Conservation (phyloP, 1,140 invertebrate genomes). For the Oscheius sp. region DNA sequence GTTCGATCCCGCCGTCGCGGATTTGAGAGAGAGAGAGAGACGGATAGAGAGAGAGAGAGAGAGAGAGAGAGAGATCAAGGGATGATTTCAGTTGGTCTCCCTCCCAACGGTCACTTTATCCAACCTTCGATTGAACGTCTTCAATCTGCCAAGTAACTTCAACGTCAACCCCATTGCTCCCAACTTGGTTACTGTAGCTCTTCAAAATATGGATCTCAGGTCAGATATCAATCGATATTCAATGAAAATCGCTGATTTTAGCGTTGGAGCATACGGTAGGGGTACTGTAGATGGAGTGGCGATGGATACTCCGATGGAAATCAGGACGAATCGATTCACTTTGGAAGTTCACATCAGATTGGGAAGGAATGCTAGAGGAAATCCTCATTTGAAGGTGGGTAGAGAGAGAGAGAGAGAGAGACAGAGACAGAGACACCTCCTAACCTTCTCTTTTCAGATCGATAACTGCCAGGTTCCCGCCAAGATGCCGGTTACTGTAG, state of each 20-base stretch:
- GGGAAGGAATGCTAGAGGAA: conserved; percentile 9
- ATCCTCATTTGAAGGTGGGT: conserved; percentile 16
- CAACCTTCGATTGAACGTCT: not conserved
- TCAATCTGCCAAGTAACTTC: not conserved
- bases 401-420: not conserved
- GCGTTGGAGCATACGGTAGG: not conserved
- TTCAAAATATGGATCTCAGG: conserved; percentile 14
- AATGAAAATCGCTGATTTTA: not conserved
- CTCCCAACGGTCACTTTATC: conserved; percentile 12
- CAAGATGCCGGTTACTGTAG: conserved; percentile 16
- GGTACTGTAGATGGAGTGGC: conserved; percentile 1
- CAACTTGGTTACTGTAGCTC: conserved; percentile 13
- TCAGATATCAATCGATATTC: not conserved
- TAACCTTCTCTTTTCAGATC: too few species aligned
- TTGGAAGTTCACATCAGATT: conserved; percentile 24
- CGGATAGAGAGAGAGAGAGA: too few species aligned
- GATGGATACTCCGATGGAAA: not conserved
- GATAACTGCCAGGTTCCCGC: conserved; percentile 3
- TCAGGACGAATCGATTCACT: conserved; percentile 14
- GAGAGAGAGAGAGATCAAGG: not conserved
- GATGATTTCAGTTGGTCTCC: conserved; percentile 3
- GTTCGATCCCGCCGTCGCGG: too few species aligned
- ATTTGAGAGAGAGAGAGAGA: too few species aligned
- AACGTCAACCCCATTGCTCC: conserved; percentile 6
- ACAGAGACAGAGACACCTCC: too few species aligned